Conservation (phyloP, 1,140 invertebrate genomes). For the Drosophila nigrodunni region DNA sequence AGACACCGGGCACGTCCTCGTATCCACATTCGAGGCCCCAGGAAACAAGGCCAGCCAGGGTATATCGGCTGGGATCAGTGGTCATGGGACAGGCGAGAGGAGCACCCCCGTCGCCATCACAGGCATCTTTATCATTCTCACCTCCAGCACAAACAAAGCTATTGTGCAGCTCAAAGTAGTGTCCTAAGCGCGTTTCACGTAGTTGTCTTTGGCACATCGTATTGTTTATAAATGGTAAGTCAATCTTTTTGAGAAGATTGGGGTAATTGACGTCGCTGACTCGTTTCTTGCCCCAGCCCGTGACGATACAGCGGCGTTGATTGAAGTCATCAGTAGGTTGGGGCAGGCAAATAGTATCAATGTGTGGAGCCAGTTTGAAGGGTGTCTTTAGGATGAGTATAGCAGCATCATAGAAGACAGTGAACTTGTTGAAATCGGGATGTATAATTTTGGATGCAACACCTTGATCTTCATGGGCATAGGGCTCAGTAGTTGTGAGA, state of each 20-base stretch:
- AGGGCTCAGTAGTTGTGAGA: not conserved
- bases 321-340: accelerated
- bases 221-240: conserved; percentile 85
- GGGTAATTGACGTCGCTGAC: not conserved
- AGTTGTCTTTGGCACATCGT: conserved; percentile 84
- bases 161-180: conserved; percentile 84
- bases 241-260: conserved; percentile 87
- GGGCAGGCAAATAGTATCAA: conserved; percentile 47
- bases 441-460: conserved; percentile 21
- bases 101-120: conserved; percentile 90
- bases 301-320: conserved; percentile 21
- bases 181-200: conserved; percentile 82
- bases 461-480: not conserved
- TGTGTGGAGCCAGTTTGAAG: conserved; percentile 15
- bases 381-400: conserved; percentile 31
- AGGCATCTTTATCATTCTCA: conserved; percentile 89
- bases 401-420: conserved; percentile 28
- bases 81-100: conserved; percentile 88
- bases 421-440: not conserved
- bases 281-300: conserved; percentile 46
- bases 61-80: conserved; percentile 85
- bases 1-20: conserved; percentile 90
- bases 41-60: conserved; percentile 88
- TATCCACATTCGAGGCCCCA: conserved; percentile 88
- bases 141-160: conserved; percentile 87